These are phyloP conservation scores for Leucopternis melanops DNA, from an alignment of 2,113 vertebrate species.

Conservation along the genomic window DNA sequence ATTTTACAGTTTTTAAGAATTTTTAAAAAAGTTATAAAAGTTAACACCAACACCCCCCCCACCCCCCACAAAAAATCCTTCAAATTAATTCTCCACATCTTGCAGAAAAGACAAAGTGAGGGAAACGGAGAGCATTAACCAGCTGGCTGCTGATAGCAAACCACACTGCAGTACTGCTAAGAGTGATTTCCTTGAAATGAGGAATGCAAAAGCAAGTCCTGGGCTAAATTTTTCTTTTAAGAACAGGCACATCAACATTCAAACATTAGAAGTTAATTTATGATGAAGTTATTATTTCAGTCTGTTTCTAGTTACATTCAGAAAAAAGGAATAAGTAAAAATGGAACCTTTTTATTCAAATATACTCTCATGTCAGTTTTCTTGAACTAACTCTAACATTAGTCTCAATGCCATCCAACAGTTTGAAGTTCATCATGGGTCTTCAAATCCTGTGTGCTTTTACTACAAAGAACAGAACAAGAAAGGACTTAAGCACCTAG, in stretches of 20 bases:
- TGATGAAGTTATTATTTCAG: not conserved
- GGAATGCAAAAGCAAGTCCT: not conserved
- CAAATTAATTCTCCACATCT: not conserved
- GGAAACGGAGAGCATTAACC: not conserved
- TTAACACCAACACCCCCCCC: rapidly evolving
- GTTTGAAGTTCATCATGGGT: not conserved
- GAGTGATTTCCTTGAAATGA: not conserved
- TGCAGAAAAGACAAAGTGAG: not conserved
- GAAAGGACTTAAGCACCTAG: not conserved
- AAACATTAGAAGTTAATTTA: not conserved
- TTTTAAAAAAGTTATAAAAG: not conserved
- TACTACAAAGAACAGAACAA: not conserved
- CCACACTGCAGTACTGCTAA: not conserved
- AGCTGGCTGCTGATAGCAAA: not conserved
- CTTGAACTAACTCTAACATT: not conserved
- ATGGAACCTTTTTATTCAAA: not conserved
- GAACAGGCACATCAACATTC: not conserved
- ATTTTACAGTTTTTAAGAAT: too few relatives aligned
- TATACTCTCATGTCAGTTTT: not conserved
- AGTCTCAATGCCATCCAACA: not conserved
- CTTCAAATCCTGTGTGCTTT: not conserved
- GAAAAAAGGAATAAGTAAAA: not conserved
- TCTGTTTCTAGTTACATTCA: not conserved
- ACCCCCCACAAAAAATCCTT: not conserved
- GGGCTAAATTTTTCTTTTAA: not conserved